Conservation (phyloP, 2,888 invertebrate species). For the Zygaena filipendulae region DNA sequence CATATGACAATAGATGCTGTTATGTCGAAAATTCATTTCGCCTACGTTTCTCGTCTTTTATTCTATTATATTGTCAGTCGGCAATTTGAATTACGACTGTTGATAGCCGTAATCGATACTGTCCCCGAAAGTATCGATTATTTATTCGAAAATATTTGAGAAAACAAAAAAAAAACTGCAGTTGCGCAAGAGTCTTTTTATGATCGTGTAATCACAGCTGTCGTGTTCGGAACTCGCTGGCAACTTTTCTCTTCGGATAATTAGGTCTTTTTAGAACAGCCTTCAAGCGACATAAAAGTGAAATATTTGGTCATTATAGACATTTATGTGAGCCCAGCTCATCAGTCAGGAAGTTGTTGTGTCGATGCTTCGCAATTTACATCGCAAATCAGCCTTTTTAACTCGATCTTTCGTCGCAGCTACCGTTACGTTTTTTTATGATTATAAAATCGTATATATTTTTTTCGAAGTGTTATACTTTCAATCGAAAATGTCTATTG, state of each 20-base stretch:
- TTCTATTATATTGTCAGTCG: slow-evolving; percentile 28
- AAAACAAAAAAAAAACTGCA: slow-evolving; percentile 32
- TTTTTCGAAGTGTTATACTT: no score
- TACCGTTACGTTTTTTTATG: slow-evolving; percentile 16
- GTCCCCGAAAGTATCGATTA: slow-evolving; percentile 26
- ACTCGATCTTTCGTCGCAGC: slow-evolving; percentile 12
- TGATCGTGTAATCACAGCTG: slow-evolving; percentile 34
- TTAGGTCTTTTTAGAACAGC: slow-evolving; percentile 24
- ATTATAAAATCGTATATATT: slow-evolving; percentile 23
- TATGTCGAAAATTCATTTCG: slow-evolving; percentile 2
- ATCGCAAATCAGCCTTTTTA: slow-evolving; percentile 23
- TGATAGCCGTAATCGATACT: slow-evolving; percentile 27
- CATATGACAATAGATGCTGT: no score
- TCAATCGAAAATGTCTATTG: slow-evolving; percentile 31
- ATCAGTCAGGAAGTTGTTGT: slow-evolving; percentile 21
- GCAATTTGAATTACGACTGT: slow-evolving; percentile 17
- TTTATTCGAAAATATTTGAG: slow-evolving; percentile 27
- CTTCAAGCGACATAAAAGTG: slow-evolving; percentile 12
- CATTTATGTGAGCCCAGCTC: slow-evolving; percentile 23
- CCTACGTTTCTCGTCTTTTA: no score
- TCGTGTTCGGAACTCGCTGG: slow-evolving; percentile 17
- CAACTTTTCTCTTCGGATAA: slow-evolving; percentile 31
- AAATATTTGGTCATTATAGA: slow-evolving; percentile 33
- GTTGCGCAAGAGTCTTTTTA: slow-evolving; percentile 32
- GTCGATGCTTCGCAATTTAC: slow-evolving; percentile 26